Base-by-base conservation (phyloP, 2,888 invertebrate species). In the Galerucella calmariensis region DNA sequence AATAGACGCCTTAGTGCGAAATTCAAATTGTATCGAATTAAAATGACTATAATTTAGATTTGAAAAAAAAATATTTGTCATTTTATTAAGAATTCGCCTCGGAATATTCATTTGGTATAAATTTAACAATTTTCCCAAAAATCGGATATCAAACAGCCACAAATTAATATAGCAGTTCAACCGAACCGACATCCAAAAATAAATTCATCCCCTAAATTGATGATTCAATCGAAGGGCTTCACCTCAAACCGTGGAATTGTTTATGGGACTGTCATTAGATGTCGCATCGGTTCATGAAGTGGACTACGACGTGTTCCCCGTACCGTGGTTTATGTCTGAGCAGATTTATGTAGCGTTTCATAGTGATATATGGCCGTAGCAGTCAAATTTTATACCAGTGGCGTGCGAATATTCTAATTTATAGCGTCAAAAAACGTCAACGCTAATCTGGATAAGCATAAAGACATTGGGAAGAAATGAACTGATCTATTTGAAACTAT, bases 281-380 rank as follows among this genome's bases (percentile, higher is more conserved):
- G 83, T 83, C 82, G 83, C 82, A 79, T 78, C 80, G 81, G 82
- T 78, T 82, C 83, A 81, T 82, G 81, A 80, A 83, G 81, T 81
- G 83, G 82, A 82, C 83, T 82, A 81, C 82, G 83, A 83, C 83
- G 81, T 81, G 82, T 80, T 81, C 83, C 82, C 81, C 80, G 79
- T 78, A 78, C 82, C 84, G 84, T 82, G 85, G 85, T 85, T 84
- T 85, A 84, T 85, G 82, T 82, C 78, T 81, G 68, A 76, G 81
- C 83, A 84, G 85, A 86, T 86, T 86, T 86, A 86, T 86, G 85
- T 85, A 83, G 84, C 85, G 85, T 83, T 84, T 82, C 83, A 81
- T 80, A 79, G 82, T 85, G 86, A 86, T 85, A 84, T 85, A 86
- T 85, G 84, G 82, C 78, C 81, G 81, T 81, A 82, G 81, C 81